Evolutionary conservation across 2,797 vertebrate species (phyloP).

Genomic region (Enteromius fasciolatus): DNA sequence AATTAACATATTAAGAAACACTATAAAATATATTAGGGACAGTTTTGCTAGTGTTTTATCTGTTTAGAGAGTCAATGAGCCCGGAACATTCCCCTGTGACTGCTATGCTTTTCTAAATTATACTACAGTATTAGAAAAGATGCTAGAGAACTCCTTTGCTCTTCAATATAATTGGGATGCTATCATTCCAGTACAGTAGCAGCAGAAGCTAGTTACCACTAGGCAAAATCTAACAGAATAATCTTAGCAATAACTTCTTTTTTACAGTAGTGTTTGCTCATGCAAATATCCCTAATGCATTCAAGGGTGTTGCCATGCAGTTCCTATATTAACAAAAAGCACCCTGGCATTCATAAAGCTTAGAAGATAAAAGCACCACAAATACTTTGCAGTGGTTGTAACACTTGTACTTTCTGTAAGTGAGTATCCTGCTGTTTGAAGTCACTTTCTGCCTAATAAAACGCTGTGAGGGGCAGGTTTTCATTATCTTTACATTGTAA

Average conservation of each 20-base stretch:
- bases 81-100: not conserved
- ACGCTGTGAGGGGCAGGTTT: not conserved
- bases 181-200: not conserved
- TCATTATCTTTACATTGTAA: constrained; percentile 12
- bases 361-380: not conserved
- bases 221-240: not conserved
- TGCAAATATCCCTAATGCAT: not conserved
- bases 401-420: not conserved
- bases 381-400: not conserved
- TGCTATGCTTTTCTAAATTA: not conserved
- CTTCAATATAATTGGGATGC: not conserved
- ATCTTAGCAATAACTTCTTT: not conserved
- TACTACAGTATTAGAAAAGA: not conserved
- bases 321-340: not conserved
- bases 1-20: not conserved
- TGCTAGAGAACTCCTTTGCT: constrained; percentile 4
- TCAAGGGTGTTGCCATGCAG: not conserved
- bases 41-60: not conserved
- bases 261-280: not conserved
- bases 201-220: not conserved
- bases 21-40: not conserved
- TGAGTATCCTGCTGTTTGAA: constrained; percentile 1
- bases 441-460: constrained; percentile 8
- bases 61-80: not conserved
- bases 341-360: not conserved